Percentiles rank a stretch among this genome's conserved stretches.
phyloP scores from a whole-genome alignment of 2,888 invertebrate species.

The Sycophila texana region DNA sequence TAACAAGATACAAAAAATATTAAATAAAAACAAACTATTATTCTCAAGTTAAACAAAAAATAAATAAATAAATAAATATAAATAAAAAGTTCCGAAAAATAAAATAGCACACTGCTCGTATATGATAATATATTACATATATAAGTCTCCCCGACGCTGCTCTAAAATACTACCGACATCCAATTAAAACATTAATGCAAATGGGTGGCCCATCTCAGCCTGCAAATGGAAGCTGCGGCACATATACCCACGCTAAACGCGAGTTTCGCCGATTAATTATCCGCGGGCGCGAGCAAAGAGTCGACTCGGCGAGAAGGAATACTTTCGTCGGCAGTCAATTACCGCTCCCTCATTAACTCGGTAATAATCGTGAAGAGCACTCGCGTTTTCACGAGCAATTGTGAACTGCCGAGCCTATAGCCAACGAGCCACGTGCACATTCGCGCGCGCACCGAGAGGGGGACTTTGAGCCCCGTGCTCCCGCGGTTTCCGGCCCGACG shows the following conservation, averaged over 20 bases:
- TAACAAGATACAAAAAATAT: too few relatives aligned
- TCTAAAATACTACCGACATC: too few relatives aligned
- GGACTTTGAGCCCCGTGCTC: background rate
- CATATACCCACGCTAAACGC: background rate
- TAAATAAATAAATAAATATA: too few relatives aligned
- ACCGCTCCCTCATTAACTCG: conserved; percentile 72
- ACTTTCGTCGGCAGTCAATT: conserved; percentile 69
- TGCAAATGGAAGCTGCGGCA: background rate
- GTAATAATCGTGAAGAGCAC: conserved; percentile 63
- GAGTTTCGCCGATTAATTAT: conserved; percentile 11
- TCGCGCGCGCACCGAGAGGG: background rate
- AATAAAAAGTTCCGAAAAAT: too few relatives aligned
- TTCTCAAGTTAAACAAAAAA: too few relatives aligned
- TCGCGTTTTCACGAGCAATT: conserved; percentile 62
- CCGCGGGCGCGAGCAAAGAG: background rate
- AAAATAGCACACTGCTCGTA: too few relatives aligned
- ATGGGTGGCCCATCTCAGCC: background rate
- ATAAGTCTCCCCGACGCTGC: too few relatives aligned
- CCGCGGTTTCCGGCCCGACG: conserved; percentile 1
- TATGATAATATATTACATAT: too few relatives aligned
- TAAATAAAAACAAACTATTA: too few relatives aligned
- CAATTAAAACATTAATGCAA: background rate
- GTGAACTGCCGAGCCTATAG: conserved; percentile 27
- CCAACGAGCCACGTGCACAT: conserved; percentile 25
- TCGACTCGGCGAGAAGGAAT: background rate